Percentiles rank a stretch among this genome's conserved stretches.
Evolutionary conservation across 1,140 invertebrate genomes (phyloP).

Genomic region (Neodiprion fabricii): DNA sequence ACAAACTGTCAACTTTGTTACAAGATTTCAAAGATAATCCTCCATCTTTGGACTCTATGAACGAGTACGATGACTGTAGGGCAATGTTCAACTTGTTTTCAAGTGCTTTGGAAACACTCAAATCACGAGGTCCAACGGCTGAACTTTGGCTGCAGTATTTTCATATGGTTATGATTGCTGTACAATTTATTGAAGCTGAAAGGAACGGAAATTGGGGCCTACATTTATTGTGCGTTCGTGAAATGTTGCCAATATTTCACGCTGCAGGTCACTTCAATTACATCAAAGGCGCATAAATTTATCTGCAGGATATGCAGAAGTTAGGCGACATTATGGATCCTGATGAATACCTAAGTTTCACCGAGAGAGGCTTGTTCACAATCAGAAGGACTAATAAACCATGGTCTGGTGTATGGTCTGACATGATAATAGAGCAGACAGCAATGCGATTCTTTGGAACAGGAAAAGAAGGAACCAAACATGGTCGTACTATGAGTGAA

Average conservation of each 20-base stretch:
- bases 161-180: conserved; percentile 15
- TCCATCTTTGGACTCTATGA: not conserved
- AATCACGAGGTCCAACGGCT: conserved; percentile 30
- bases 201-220: conserved; percentile 39
- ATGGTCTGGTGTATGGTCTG: conserved; percentile 53
- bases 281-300: conserved; percentile 47
- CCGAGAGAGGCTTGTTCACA: conserved; percentile 39
- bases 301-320: conserved; percentile 47
- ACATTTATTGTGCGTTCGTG: conserved; percentile 31
- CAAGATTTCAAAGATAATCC: not conserved
- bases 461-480: conserved; percentile 18
- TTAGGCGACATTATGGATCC: conserved; percentile 38
- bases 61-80: too few species aligned
- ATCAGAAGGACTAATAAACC: conserved; percentile 44
- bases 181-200: conserved; percentile 33
- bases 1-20: too few species aligned
- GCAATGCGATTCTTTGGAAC: conserved; percentile 49
- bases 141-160: conserved; percentile 31
- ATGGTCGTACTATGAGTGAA: conserved; percentile 29
- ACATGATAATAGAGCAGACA: conserved; percentile 50
- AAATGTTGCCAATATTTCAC: conserved; percentile 49
- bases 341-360: conserved; percentile 42
- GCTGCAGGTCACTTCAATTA: conserved; percentile 47
- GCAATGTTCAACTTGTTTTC: not conserved
- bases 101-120: conserved; percentile 31